A percentile compares a stretch with the other conserved stretches of the same genome.
These are phyloP conservation scores for Melinaea menophilus DNA, from an alignment of 2,888 invertebrate genomes.

Conservation along the genomic window DNA sequence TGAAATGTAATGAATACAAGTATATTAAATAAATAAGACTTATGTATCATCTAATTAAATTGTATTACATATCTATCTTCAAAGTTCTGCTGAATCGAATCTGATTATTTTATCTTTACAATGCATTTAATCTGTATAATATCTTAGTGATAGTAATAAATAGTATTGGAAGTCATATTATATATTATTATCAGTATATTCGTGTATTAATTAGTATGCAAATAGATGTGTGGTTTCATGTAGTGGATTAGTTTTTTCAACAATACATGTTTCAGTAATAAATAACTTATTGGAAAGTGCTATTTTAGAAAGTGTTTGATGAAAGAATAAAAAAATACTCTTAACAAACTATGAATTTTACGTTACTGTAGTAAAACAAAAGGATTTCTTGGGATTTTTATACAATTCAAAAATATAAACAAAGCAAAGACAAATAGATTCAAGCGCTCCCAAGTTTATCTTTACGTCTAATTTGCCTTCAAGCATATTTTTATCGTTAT, in stretches of 20 bases:
- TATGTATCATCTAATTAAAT: no score
- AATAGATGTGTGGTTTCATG: conserved; percentile 77
- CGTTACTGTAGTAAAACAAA: not conserved
- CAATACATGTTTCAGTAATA: conserved; percentile 86
- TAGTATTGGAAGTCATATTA: no score
- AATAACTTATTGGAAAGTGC: conserved; percentile 80
- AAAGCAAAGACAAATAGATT: conserved; percentile 59
- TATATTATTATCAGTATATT: no score
- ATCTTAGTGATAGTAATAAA: no score
- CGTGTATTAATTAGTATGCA: conserved; percentile 48
- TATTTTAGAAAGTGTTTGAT: conserved; percentile 81
- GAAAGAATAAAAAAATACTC: conserved; percentile 44
- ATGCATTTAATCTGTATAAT: no score
- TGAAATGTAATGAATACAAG: no score
- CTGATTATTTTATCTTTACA: no score
- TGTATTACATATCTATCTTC: no score
- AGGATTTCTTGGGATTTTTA: no score
- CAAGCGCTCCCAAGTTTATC: conserved; percentile 80
- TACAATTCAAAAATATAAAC: conserved; percentile 5
- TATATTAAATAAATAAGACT: no score
- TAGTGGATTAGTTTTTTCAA: conserved; percentile 51
- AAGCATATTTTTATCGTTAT: conserved; percentile 73
- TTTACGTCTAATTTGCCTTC: conserved; percentile 73
- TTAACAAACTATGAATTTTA: conserved; percentile 1
- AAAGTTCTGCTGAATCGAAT: no score